A percentile compares a stretch with the other conserved stretches of the same genome.
phyloP scores from a whole-genome alignment of 2,888 invertebrate genomes.

The Parnassius smintheus region DNA sequence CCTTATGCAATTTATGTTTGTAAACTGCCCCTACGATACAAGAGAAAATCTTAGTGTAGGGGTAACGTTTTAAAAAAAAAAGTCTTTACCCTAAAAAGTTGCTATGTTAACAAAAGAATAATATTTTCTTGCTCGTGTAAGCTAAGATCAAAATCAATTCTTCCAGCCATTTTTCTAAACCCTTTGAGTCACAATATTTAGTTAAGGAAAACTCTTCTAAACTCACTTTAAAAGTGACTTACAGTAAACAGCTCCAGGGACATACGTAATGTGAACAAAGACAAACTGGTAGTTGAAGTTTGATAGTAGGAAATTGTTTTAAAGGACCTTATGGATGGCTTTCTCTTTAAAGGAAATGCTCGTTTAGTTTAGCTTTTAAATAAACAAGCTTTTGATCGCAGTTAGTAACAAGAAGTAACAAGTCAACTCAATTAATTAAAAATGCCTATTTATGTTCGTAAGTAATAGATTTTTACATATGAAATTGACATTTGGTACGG shows the following conservation, averaged over 20 bases:
- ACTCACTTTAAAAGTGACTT: slow-evolving; percentile 15
- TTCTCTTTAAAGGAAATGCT: not conserved
- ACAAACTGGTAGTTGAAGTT: slow-evolving; percentile 17
- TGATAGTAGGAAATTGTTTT: slow-evolving; percentile 18
- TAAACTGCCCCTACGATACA: too few species aligned
- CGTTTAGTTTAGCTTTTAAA: not conserved
- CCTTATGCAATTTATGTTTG: too few species aligned
- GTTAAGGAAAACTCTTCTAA: slow-evolving; percentile 18
- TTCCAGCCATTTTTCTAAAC: not conserved
- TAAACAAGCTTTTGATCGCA: too few species aligned
- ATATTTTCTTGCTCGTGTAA: not conserved
- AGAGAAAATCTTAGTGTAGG: too few species aligned
- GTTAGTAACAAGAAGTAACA: not conserved
- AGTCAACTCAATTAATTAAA: not conserved
- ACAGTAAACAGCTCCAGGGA: slow-evolving; percentile 15
- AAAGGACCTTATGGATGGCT: slow-evolving; percentile 11
- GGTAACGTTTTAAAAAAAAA: too few species aligned
- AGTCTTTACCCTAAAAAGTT: not conserved
- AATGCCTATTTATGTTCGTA: too few species aligned
- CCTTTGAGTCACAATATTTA: slow-evolving; percentile 8
- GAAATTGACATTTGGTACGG: too few species aligned
- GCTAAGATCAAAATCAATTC: slow-evolving; percentile 4
- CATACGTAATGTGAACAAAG: slow-evolving; percentile 19
- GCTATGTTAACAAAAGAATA: not conserved
- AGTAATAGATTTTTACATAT: too few species aligned